phyloP scores from a whole-genome alignment of 2,113 vertebrate species.

The Corvus cornix region DNA sequence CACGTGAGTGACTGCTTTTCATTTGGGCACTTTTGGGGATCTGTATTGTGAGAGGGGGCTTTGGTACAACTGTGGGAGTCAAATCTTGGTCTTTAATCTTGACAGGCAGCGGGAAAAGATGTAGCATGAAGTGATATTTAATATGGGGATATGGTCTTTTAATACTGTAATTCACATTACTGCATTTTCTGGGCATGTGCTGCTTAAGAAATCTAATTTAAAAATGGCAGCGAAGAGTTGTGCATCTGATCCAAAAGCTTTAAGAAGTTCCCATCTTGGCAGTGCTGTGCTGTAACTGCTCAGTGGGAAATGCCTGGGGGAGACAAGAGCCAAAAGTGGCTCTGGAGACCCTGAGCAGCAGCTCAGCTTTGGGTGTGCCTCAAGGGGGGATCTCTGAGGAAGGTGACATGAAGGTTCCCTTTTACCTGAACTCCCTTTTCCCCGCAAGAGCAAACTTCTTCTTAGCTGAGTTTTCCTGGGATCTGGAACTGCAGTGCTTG shows the following conservation, averaged over 20 bases:
- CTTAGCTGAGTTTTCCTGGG: neutral
- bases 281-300: neutral
- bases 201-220: neutral
- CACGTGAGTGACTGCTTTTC: conserved; percentile 87
- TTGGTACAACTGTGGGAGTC: neutral
- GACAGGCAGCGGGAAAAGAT: neutral
- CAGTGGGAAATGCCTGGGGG: accelerated
- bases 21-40: neutral
- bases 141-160: neutral
- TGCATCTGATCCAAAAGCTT: neutral
- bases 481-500: neutral
- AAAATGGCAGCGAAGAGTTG: neutral
- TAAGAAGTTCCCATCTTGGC: neutral
- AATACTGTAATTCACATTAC: neutral
- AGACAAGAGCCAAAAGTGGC: neutral
- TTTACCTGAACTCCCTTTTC: neutral
- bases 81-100: neutral
- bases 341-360: neutral
- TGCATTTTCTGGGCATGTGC: neutral
- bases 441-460: neutral
- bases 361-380: neutral
- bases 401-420: neutral
- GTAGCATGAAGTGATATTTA: neutral
- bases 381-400: neutral
- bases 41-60: neutral